phyloP scores from a whole-genome alignment of 2,113 vertebrate genomes.

The Sinocyclocheilus anophthalmus region DNA sequence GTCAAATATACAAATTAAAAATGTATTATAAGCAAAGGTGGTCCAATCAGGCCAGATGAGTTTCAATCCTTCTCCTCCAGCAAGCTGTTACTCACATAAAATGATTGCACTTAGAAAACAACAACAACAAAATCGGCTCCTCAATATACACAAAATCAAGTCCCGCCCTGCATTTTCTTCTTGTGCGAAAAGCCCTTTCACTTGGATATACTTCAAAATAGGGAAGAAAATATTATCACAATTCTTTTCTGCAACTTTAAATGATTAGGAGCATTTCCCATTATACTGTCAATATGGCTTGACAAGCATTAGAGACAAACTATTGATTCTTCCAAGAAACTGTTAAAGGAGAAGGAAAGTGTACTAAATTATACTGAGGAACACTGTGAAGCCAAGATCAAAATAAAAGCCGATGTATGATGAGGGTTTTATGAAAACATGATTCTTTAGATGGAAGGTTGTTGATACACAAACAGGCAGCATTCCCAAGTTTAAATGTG shows the following conservation, averaged over 20 bases:
- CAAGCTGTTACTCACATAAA: neutral
- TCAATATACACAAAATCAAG: too few relatives aligned
- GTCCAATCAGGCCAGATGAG: neutral
- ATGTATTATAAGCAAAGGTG: neutral
- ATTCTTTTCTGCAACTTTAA: neutral
- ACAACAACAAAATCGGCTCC: too few relatives aligned
- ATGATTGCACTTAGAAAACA: conserved; percentile 1
- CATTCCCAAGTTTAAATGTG: conserved; percentile 3
- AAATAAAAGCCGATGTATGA: neutral
- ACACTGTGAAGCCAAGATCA: conserved; percentile 33
- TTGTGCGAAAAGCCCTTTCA: neutral
- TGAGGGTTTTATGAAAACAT: conserved; percentile 10
- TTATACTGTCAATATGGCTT: conserved; percentile 27
- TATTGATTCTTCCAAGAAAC: conserved; percentile 40
- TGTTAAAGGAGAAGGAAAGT: neutral
- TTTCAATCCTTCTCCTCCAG: neutral
- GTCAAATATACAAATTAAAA: neutral
- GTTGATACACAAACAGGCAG: neutral
- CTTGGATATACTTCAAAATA: neutral
- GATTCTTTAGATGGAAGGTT: neutral
- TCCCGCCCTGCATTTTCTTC: neutral
- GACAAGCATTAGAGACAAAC: conserved; percentile 17
- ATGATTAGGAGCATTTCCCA: neutral
- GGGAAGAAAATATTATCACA: neutral
- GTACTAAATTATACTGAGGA: conserved; percentile 33